Conservation (phyloP, 2,113 vertebrate genomes). For the Parotia lawesii region DNA sequence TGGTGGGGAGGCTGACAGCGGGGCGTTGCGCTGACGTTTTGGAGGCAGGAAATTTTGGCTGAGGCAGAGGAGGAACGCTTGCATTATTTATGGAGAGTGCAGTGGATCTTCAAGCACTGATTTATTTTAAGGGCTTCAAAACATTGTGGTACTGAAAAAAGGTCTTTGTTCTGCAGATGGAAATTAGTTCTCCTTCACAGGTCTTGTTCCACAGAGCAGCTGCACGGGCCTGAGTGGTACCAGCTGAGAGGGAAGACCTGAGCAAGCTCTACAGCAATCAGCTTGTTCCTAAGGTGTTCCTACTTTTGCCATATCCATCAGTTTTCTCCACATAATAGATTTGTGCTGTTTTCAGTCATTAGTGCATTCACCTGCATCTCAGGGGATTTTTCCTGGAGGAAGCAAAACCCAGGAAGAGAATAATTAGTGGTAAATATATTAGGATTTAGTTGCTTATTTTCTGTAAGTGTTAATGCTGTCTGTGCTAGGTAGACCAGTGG, state of each 20-base stretch:
- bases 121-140: background rate
- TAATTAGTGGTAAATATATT: background rate
- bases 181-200: background rate
- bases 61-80: background rate
- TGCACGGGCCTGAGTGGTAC: background rate
- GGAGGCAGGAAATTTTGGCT: background rate
- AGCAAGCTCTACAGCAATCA: background rate
- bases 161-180: background rate
- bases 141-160: background rate
- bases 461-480: background rate
- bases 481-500: background rate
- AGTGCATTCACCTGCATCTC: background rate
- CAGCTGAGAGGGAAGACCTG: background rate
- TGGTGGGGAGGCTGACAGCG: background rate
- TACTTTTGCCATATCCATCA: background rate
- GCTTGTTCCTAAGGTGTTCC: background rate
- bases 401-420: background rate
- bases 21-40: background rate
- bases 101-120: background rate
- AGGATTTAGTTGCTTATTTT: background rate
- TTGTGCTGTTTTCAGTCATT: background rate
- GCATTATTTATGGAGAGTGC: background rate
- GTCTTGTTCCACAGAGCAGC: background rate
- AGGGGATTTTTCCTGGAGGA: background rate
- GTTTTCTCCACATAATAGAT: background rate